A percentile compares a stretch with the other conserved stretches of the same genome.
phyloP scores from a whole-genome alignment of 2,113 vertebrate species.

The Eulemur rufifrons region DNA sequence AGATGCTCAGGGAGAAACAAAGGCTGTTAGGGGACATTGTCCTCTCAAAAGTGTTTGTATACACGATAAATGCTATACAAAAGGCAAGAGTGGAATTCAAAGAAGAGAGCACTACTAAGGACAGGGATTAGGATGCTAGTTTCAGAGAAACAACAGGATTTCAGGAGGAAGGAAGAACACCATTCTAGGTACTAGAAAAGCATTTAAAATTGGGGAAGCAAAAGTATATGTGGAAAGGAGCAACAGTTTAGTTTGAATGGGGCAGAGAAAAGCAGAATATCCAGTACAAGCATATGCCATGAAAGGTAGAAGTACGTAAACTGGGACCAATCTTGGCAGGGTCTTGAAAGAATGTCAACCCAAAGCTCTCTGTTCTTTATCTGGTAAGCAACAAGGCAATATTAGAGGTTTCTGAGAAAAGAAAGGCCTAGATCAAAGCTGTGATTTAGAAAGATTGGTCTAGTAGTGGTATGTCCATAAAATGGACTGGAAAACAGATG shows the following conservation, averaged over 20 bases:
- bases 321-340: background rate
- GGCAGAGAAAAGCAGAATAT: background rate
- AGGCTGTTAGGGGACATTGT: background rate
- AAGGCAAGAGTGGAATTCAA: background rate
- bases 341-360: background rate
- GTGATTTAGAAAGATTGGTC: background rate
- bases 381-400: background rate
- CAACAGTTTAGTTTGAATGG: background rate
- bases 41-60: background rate
- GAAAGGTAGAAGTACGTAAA: background rate
- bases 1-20: background rate
- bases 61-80: background rate
- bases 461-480: background rate
- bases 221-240: background rate
- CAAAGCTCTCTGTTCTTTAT: background rate
- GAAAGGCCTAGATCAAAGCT: background rate
- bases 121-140: background rate
- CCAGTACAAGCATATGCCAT: background rate
- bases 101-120: background rate
- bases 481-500: background rate
- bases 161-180: background rate
- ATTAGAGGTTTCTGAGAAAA: constrained; percentile 9
- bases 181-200: background rate
- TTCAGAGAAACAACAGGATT: background rate
- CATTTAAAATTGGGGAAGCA: background rate